Percentiles rank a stretch among this genome's conserved stretches.
Conservation (phyloP, 2,888 invertebrate species). For the Idaea aversata region DNA sequence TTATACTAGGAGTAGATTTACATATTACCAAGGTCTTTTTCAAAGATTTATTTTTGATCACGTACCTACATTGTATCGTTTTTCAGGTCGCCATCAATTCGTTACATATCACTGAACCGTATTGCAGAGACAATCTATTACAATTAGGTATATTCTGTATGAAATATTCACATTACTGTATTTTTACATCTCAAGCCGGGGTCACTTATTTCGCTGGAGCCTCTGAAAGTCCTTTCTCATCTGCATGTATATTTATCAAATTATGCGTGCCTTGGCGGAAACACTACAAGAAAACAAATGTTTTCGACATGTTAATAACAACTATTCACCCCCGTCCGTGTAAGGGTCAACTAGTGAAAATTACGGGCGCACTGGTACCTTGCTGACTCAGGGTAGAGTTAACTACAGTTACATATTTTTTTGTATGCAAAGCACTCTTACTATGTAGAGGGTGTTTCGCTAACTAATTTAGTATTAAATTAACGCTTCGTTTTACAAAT, state of each 20-base stretch:
- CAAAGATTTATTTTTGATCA: too few relatives aligned
- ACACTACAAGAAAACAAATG: constrained; percentile 11
- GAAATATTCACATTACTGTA: too few relatives aligned
- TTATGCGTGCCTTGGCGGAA: constrained; percentile 22
- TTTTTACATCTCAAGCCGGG: neutral
- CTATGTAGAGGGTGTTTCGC: neutral
- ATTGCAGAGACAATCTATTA: too few relatives aligned
- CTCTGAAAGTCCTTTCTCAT: constrained; percentile 11
- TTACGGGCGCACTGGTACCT: neutral
- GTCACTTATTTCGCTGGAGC: neutral
- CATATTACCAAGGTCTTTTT: too few relatives aligned
- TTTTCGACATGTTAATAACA: constrained; percentile 17
- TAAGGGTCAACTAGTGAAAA: neutral
- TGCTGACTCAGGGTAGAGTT: neutral
- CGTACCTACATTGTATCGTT: too few relatives aligned
- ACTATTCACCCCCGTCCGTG: constrained; percentile 1
- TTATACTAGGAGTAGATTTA: neutral
- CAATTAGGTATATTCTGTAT: too few relatives aligned
- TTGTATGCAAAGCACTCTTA: neutral
- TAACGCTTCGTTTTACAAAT: neutral
- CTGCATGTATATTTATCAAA: constrained; percentile 24
- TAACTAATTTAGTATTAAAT: neutral
- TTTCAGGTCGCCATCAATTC: too few relatives aligned
- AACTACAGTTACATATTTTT: neutral
- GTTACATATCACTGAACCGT: too few relatives aligned